These are phyloP conservation scores for Chirona hameri DNA, from an alignment of 2,888 invertebrate genomes.

Conservation along the genomic window DNA sequence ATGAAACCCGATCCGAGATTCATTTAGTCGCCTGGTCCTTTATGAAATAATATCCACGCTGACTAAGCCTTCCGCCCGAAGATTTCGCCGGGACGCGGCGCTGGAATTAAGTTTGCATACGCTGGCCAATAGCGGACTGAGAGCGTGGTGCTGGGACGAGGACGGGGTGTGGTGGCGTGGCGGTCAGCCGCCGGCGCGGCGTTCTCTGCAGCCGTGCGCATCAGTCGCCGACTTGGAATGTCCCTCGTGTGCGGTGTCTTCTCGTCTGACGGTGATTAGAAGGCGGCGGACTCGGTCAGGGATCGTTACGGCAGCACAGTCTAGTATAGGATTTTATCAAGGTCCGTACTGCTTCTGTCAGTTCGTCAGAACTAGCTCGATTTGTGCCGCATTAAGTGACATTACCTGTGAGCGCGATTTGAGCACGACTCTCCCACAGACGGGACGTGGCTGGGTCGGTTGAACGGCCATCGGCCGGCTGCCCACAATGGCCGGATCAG, in stretches of 20 bases:
- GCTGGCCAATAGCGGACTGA: not conserved
- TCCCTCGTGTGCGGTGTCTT: too few species aligned
- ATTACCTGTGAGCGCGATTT: not conserved
- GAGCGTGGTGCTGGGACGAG: not conserved
- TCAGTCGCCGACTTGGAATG: too few species aligned
- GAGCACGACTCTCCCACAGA: too few species aligned
- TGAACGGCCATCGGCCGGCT: not conserved
- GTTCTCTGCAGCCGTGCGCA: too few species aligned
- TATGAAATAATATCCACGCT: slow-evolving; percentile 5
- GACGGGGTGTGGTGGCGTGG: too few species aligned
- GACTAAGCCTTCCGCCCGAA: not conserved
- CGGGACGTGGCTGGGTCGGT: not conserved
- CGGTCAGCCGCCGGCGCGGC: too few species aligned
- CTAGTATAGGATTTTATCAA: too few species aligned
- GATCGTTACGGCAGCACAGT: too few species aligned
- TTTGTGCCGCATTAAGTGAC: not conserved
- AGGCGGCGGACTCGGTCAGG: too few species aligned
- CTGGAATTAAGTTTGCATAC: not conserved
- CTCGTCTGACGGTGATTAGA: too few species aligned
- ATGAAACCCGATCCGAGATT: not conserved
- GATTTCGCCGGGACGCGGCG: not conserved
- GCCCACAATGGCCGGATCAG: not conserved
- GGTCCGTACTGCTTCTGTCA: too few species aligned
- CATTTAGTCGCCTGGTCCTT: not conserved
- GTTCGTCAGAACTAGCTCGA: too few species aligned